phyloP scores from a whole-genome alignment of 2,888 invertebrate genomes.

The Ormyrus pomaceus region DNA sequence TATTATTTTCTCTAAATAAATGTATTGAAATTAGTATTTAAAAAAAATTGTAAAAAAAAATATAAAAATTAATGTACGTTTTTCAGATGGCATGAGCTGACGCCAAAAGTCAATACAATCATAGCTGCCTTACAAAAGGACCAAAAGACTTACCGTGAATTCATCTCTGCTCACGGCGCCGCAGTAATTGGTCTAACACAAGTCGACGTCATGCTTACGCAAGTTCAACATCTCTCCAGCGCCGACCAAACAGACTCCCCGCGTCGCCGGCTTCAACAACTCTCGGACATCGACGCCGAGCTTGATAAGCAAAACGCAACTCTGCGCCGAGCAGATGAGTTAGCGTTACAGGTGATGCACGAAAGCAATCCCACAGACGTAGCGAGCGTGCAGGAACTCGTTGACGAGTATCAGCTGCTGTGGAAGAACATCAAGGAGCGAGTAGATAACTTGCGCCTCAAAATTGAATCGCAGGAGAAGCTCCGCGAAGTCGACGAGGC shows the following conservation, averaged over 20 bases:
- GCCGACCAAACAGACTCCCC: conserved; percentile 76
- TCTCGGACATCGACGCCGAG: conserved; percentile 79
- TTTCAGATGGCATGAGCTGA: conserved; percentile 80
- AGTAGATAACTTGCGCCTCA: conserved; percentile 75
- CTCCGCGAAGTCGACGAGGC: conserved; percentile 78
- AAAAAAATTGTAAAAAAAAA: too few species aligned
- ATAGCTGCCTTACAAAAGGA: conserved; percentile 79
- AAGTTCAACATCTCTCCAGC: conserved; percentile 80
- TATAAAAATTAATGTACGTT: background rate
- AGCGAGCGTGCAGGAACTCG: conserved; percentile 78
- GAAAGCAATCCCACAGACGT: conserved; percentile 79
- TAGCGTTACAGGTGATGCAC: conserved; percentile 80
- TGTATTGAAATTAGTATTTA: too few species aligned
- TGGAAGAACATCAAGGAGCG: conserved; percentile 80
- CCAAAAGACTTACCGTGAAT: conserved; percentile 81
- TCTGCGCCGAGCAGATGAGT: conserved; percentile 79
- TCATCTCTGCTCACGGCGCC: conserved; percentile 83
- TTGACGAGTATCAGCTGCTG: conserved; percentile 82
- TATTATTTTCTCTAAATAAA: background rate
- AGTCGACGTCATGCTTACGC: conserved; percentile 84
- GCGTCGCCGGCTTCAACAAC: conserved; percentile 73
- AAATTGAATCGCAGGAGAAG: conserved; percentile 61
- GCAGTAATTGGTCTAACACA: conserved; percentile 84
- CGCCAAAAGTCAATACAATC: conserved; percentile 79
- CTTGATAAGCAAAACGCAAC: conserved; percentile 77